Conservation (phyloP, 1,140 invertebrate genomes). For the Helicoverpa zea region DNA sequence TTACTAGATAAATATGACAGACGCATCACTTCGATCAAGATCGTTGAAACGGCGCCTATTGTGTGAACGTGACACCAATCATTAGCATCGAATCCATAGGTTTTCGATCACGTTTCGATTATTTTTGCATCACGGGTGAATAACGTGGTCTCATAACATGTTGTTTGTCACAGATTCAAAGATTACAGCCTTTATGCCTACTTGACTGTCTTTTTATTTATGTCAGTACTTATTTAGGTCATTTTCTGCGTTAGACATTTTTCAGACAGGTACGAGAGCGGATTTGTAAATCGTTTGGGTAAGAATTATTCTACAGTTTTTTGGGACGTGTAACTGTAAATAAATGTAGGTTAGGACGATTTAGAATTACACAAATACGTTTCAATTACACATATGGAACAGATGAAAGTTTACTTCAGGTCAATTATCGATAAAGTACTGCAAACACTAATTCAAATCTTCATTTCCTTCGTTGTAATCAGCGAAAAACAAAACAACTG, state of each 20-base stretch:
- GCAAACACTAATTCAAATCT: slow-evolving; percentile 6
- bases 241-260: background rate
- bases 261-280: background rate
- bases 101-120: slow-evolving; percentile 48
- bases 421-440: background rate
- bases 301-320: background rate
- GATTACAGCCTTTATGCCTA: slow-evolving; percentile 10
- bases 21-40: slow-evolving; percentile 35
- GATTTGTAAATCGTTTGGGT: background rate
- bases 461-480: slow-evolving; percentile 5
- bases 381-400: background rate
- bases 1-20: slow-evolving; percentile 16
- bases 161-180: slow-evolving; percentile 35
- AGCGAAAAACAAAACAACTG: slow-evolving; percentile 22
- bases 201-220: slow-evolving; percentile 25
- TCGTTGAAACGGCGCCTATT: slow-evolving; percentile 17
- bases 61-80: slow-evolving; percentile 22
- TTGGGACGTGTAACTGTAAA: background rate
- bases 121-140: slow-evolving; percentile 44
- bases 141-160: slow-evolving; percentile 29
- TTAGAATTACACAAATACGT: too few species aligned
- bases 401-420: background rate
- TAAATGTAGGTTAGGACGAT: background rate
- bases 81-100: slow-evolving; percentile 41
- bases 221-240: slow-evolving; percentile 24